A percentile compares a stretch with the other conserved stretches of the same genome.
These are phyloP conservation scores for Myotis myotis DNA, from an alignment of 2,797 vertebrate genomes.

Conservation along the genomic window DNA sequence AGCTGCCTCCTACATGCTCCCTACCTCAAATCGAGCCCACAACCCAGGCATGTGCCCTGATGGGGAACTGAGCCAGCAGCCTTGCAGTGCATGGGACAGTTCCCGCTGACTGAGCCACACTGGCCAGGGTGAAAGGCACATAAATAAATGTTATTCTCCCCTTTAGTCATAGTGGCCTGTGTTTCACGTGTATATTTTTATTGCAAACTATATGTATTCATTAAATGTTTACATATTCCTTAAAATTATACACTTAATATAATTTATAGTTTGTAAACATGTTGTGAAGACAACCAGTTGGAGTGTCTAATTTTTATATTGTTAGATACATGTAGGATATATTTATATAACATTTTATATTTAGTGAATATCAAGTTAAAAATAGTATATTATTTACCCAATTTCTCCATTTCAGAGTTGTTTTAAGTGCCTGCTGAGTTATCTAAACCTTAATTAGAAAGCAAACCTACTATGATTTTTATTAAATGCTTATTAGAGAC, in stretches of 20 bases:
- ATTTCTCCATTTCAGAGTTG: not conserved
- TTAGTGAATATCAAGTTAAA: not conserved
- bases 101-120: not conserved
- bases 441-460: slow-evolving; percentile 13
- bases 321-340: not conserved
- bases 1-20: not conserved
- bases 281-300: slow-evolving; percentile 1
- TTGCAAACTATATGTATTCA: not conserved
- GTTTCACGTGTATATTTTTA: slow-evolving; percentile 15
- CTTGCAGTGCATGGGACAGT: not conserved
- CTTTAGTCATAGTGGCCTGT: not conserved
- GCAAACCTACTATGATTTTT: not conserved
- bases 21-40: not conserved
- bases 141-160: not conserved
- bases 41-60: not conserved
- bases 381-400: not conserved
- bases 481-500: slow-evolving; percentile 22
- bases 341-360: slow-evolving; percentile 11
- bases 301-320: not conserved
- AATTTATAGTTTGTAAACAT: not conserved
- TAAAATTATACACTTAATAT: not conserved
- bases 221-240: not conserved
- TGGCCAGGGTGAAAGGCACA: not conserved
- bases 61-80: not conserved
- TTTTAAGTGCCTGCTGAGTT: not conserved